phyloP scores from a whole-genome alignment of 2,113 vertebrate genomes.

The Polyodon spathula region DNA sequence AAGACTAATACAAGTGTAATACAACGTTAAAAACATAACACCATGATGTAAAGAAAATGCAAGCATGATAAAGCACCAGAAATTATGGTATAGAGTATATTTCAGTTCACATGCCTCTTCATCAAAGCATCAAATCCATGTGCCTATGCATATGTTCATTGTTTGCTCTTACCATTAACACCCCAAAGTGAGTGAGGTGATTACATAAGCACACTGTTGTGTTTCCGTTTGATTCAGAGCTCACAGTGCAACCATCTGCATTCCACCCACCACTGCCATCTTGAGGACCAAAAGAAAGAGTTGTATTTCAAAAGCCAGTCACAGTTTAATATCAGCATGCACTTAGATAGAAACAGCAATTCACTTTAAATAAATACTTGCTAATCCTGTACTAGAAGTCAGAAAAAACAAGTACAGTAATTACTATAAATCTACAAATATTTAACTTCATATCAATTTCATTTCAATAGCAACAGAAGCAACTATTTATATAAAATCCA shows the following conservation, averaged over 20 bases:
- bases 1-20: no score
- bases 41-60: no score
- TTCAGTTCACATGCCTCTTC: neutral
- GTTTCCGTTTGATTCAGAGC: constrained; percentile 48
- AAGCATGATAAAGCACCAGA: no score
- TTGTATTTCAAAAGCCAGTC: neutral
- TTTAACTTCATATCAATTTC: no score
- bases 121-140: neutral
- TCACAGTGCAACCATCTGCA: constrained; percentile 54
- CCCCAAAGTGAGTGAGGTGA: constrained; percentile 89
- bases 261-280: constrained; percentile 80
- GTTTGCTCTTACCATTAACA: constrained; percentile 76
- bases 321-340: neutral
- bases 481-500: no score
- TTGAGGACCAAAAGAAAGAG: constrained; percentile 33
- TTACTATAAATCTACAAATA: neutral
- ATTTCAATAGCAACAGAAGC: no score
- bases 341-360: no score
- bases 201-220: constrained; percentile 77
- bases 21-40: no score
- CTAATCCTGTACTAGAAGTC: neutral
- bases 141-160: neutral
- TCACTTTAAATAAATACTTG: no score
- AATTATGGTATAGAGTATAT: neutral
- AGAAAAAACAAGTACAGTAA: neutral